Evolutionary conservation across 2,113 vertebrate genomes (phyloP).

Genomic region (Actinemys pallida): DNA sequence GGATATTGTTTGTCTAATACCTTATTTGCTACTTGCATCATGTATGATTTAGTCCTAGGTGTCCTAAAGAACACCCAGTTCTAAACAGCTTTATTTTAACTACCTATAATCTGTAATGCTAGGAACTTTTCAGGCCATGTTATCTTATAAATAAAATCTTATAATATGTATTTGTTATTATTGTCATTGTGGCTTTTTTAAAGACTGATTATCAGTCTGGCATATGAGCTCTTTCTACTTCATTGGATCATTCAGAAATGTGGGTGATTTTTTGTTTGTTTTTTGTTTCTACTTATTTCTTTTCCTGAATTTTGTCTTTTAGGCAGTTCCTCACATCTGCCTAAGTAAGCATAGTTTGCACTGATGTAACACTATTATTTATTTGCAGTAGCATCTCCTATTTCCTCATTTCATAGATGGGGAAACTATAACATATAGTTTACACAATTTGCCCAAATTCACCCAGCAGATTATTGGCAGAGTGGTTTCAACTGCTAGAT

Average conservation of each 20-base stretch:
- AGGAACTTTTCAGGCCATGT: conserved; percentile 29
- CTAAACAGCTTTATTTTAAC: conserved; percentile 51
- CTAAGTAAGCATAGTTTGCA: conserved; percentile 53
- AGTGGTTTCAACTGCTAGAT: conserved; percentile 3
- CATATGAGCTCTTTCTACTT: neutral
- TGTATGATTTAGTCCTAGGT: conserved; percentile 60
- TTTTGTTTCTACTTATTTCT: conserved; percentile 25
- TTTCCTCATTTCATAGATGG: conserved; percentile 9
- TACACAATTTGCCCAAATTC: neutral
- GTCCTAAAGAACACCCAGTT: conserved; percentile 32
- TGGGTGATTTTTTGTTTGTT: conserved; percentile 14
- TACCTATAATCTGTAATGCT: neutral
- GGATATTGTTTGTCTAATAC: neutral
- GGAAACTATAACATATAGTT: conserved; percentile 40
- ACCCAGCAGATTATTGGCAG: neutral
- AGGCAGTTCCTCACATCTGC: conserved; percentile 35
- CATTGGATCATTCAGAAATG: neutral
- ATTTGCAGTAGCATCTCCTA: conserved; percentile 47
- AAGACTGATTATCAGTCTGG: conserved; percentile 48
- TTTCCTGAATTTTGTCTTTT: conserved; percentile 36
- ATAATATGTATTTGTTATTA: conserved; percentile 38
- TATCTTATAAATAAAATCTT: conserved; percentile 54
- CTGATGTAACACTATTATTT: conserved; percentile 41
- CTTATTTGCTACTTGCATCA: conserved; percentile 61
- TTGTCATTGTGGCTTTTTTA: conserved; percentile 35